Percentiles rank a stretch among this genome's conserved stretches.
phyloP scores from a whole-genome alignment of 2,797 vertebrate species.

The Protonibea diacanthus region DNA sequence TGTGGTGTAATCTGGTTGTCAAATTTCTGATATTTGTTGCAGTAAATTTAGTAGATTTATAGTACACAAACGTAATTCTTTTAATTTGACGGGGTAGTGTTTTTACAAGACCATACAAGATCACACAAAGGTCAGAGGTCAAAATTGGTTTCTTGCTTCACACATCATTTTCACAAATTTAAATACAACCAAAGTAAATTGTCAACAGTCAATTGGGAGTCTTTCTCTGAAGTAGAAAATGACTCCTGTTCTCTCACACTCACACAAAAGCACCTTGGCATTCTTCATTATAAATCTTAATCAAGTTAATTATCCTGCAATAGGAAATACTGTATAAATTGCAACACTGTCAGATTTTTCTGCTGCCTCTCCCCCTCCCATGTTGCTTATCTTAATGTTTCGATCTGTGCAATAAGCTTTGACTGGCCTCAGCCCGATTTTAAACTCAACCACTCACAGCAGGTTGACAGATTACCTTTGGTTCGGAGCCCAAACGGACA shows the following conservation, averaged over 20 bases:
- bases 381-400: slow-evolving; percentile 63
- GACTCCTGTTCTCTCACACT: slow-evolving; percentile 12
- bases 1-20: too few relatives aligned
- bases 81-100: background rate
- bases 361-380: slow-evolving; percentile 20
- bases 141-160: slow-evolving; percentile 15
- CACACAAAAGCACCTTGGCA: slow-evolving; percentile 27
- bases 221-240: slow-evolving; percentile 36
- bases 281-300: slow-evolving; percentile 39
- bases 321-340: slow-evolving; percentile 56
- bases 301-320: slow-evolving; percentile 56
- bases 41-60: too few relatives aligned
- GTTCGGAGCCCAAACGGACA: slow-evolving; percentile 77
- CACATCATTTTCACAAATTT: background rate
- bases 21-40: too few relatives aligned
- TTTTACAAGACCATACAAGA: background rate
- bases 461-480: slow-evolving; percentile 80
- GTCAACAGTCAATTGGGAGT: slow-evolving; percentile 11
- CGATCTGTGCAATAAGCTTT: slow-evolving; percentile 42
- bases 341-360: slow-evolving; percentile 43
- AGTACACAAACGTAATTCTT: too few relatives aligned
- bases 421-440: slow-evolving; percentile 63
- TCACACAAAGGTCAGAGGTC: slow-evolving; percentile 23
- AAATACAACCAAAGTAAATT: slow-evolving; percentile 14
- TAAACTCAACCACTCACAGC: slow-evolving; percentile 62